phyloP scores from a whole-genome alignment of 2,888 invertebrate species.

The Pandemis heparana region DNA sequence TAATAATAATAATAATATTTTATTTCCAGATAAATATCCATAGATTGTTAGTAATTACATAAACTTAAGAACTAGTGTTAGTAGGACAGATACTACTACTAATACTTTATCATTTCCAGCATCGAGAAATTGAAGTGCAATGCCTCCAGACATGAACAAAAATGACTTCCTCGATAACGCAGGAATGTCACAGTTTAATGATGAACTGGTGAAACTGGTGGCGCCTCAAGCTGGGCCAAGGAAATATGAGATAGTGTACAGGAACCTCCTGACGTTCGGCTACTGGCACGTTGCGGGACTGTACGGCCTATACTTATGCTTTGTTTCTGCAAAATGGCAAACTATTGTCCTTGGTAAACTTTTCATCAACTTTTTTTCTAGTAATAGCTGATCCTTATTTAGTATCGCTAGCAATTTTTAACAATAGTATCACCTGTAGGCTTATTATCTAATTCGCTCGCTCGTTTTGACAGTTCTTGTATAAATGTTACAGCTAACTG shows the following conservation, averaged over 20 bases:
- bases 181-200: background rate
- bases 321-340: slow-evolving; percentile 57
- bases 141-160: background rate
- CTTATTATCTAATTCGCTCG: too few relatives aligned
- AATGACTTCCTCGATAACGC: background rate
- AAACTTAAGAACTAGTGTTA: too few relatives aligned
- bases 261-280: slow-evolving; percentile 53
- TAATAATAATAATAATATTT: too few relatives aligned
- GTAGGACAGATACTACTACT: too few relatives aligned
- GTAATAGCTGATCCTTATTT: background rate
- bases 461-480: too few relatives aligned
- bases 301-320: slow-evolving; percentile 59
- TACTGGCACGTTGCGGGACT: slow-evolving; percentile 57
- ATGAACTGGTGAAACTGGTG: slow-evolving; percentile 29
- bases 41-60: too few relatives aligned
- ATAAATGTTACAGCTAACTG: too few relatives aligned
- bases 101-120: background rate
- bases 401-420: too few relatives aligned
- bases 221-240: slow-evolving; percentile 48
- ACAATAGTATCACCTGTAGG: too few relatives aligned
- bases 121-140: background rate
- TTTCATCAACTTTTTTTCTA: background rate
- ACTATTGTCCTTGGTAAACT: slow-evolving; percentile 55
- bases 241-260: slow-evolving; percentile 54
- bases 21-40: too few relatives aligned